phyloP scores from a whole-genome alignment of 2,888 invertebrate genomes.

The Marronus borbonicus region DNA sequence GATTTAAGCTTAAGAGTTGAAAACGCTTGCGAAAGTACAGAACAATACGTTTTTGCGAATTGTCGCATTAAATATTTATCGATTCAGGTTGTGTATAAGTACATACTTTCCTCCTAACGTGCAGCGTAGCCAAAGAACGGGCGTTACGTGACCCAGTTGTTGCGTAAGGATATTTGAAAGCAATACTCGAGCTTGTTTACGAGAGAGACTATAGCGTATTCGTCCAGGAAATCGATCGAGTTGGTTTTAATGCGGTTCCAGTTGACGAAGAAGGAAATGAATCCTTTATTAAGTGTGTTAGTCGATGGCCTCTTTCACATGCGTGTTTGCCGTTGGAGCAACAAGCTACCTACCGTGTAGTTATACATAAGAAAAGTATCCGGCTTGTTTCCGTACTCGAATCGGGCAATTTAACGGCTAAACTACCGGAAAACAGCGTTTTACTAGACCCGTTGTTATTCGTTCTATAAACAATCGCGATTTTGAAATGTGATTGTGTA shows the following conservation, averaged over 20 bases:
- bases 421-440: slow-evolving; percentile 34
- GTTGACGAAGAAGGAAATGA: slow-evolving; percentile 20
- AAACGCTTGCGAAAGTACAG: not conserved
- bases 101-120: not conserved
- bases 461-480: not conserved
- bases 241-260: not conserved
- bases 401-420: slow-evolving; percentile 34
- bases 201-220: not conserved
- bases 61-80: slow-evolving; percentile 1
- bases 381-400: slow-evolving; percentile 20
- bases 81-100: not conserved
- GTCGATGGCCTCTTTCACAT: slow-evolving; percentile 29
- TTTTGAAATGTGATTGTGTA: slow-evolving; percentile 7
- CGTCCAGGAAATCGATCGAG: slow-evolving; percentile 9
- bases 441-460: not conserved
- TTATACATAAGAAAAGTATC: not conserved
- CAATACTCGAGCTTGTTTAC: not conserved
- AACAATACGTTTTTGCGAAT: not conserved
- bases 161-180: slow-evolving; percentile 23
- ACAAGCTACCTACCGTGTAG: not conserved
- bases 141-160: slow-evolving; percentile 7
- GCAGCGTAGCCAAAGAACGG: too few relatives aligned
- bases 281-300: slow-evolving; percentile 15
- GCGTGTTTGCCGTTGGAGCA: not conserved
- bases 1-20: not conserved